Conservation (phyloP, 2,888 invertebrate species). For the Oeneis ivallda region DNA sequence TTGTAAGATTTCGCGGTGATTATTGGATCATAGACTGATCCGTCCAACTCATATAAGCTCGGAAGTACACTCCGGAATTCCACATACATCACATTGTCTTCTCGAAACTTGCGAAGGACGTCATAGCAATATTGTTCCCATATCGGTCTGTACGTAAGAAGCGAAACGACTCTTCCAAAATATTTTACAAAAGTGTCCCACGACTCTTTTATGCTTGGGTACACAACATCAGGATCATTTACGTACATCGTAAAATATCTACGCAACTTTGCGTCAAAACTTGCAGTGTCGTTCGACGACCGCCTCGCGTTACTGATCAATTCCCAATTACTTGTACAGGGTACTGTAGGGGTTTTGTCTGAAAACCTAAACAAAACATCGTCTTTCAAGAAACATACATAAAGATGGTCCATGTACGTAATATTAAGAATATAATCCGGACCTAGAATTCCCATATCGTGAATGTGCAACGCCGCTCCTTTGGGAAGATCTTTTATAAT, state of each 20-base stretch:
- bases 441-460: slow-evolving; percentile 84
- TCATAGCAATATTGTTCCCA: slow-evolving; percentile 86
- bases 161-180: slow-evolving; percentile 76
- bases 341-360: slow-evolving; percentile 45
- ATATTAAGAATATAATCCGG: slow-evolving; percentile 83
- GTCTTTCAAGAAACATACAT: slow-evolving; percentile 67
- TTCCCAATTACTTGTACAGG: slow-evolving; percentile 67
- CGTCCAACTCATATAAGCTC: slow-evolving; percentile 85
- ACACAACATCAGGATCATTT: slow-evolving; percentile 67
- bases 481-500: slow-evolving; percentile 87
- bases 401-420: slow-evolving; percentile 83
- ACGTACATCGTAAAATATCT: slow-evolving; percentile 81
- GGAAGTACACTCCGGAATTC: slow-evolving; percentile 86
- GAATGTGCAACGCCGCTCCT: slow-evolving; percentile 87
- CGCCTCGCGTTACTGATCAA: slow-evolving; percentile 69
- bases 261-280: slow-evolving; percentile 78
- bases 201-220: slow-evolving; percentile 77
- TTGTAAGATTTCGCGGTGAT: slow-evolving; percentile 83
- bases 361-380: slow-evolving; percentile 55
- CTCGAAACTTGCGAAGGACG: slow-evolving; percentile 82
- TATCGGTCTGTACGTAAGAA: slow-evolving; percentile 83
- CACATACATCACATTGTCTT: slow-evolving; percentile 86
- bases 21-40: slow-evolving; percentile 75
- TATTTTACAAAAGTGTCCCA: slow-evolving; percentile 83
- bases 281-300: slow-evolving; percentile 57